Base-by-base conservation (phyloP, 1,140 invertebrate species). In the Hyposmocoma kahamanoa region DNA sequence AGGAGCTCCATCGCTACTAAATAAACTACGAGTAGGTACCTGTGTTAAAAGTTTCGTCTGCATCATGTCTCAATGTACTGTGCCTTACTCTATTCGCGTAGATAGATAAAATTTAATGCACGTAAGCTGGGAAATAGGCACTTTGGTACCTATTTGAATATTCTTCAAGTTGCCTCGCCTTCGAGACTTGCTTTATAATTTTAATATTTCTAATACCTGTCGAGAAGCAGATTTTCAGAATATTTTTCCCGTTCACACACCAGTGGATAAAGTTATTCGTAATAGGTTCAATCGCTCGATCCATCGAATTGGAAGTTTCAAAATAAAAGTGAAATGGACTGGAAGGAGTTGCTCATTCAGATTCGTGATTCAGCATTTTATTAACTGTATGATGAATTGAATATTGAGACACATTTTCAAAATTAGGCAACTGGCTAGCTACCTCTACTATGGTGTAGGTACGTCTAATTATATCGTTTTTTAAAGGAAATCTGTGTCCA, bases 291-390 rank as follows among this genome's bases (percentile, higher is more conserved):
- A 75, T 75, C 67, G 67, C 47, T 64, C 62, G 68, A 66, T 42
- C 57, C 69, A 64, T 53, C 60, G 69, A 51, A 60, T 67, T 68
- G 67, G 64, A 75, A 75, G 64, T 72, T 75, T 72, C 56, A 66
- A 72, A 72, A 72, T 75, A 71, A 70, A 70, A 65, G 67, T 64
- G 69, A 62, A 75, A 72, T 67, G 72, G 64, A 64, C 56, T 56
- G 68, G 62, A 75, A 75, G 59, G 60, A 66, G 67, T 62, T 72
- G 62, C 56, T 75, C 67, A 67, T 67, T 68, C 62, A 69, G 50
- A 65, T 60, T 70, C 59, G 62, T 67, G 66, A 72, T 64, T 75
- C 60, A 61, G 61, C 61, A 53, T 63, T 67, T 70, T 68, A 65
- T 64, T 71, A 67, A 61, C 62, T 62, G 62, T 56, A 45, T 62